Conservation (phyloP, 2,113 vertebrate species). For the Alouatta palliata region DNA sequence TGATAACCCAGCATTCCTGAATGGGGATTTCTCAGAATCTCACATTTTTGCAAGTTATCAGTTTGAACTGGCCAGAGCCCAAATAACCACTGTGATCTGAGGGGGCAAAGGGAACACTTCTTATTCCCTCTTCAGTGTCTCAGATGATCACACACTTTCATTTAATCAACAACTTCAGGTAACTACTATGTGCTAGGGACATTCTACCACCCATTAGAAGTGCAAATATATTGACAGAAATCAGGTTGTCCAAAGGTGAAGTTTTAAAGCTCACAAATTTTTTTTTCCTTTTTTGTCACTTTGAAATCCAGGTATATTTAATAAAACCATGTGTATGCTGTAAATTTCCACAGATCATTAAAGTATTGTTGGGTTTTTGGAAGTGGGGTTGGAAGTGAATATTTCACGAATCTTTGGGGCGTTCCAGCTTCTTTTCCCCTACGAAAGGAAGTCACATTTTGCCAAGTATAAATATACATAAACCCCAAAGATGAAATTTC, state of each 20-base stretch:
- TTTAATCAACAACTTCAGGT: neutral
- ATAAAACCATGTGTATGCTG: neutral
- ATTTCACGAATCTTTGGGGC: constrained; percentile 46
- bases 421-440: neutral
- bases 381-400: neutral
- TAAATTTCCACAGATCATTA: constrained; percentile 58
- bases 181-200: neutral
- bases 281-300: neutral
- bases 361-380: constrained; percentile 18
- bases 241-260: neutral
- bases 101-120: neutral
- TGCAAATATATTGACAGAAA: neutral
- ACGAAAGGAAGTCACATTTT: constrained; percentile 63
- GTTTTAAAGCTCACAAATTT: neutral
- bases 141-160: neutral
- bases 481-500: constrained; percentile 51
- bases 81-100: neutral
- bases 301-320: constrained; percentile 13
- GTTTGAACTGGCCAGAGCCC: neutral
- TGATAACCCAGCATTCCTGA: neutral
- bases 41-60: neutral
- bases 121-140: neutral
- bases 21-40: neutral
- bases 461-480: constrained; percentile 55
- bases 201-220: neutral